Conservation (phyloP, 2,888 invertebrate genomes). For the Eupithecia subfuscata region DNA sequence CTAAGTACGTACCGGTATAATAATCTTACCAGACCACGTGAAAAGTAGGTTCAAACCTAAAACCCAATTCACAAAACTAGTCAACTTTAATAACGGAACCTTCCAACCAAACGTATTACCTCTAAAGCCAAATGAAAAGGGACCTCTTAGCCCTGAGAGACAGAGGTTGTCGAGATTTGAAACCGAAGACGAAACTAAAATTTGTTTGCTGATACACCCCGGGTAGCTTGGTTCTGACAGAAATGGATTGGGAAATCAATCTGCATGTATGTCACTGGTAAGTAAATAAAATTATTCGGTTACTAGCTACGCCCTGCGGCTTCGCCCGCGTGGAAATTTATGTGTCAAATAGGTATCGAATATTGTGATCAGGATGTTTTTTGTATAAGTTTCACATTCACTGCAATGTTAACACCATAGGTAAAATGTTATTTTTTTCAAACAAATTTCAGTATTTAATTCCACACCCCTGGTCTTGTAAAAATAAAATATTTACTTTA, state of each 20-base stretch:
- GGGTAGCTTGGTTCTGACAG: constrained; percentile 16
- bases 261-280: not conserved
- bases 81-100: constrained; percentile 1
- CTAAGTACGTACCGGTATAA: not conserved
- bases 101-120: constrained; percentile 6
- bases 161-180: constrained; percentile 13
- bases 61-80: not conserved
- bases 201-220: constrained; percentile 22
- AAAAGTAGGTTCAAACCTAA: not conserved
- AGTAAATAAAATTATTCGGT: not conserved
- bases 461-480: too few species aligned
- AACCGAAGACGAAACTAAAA: constrained; percentile 17
- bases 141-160: constrained; percentile 6
- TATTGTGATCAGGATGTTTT: too few species aligned
- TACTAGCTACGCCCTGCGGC: too few species aligned
- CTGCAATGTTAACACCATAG: too few species aligned
- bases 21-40: not conserved
- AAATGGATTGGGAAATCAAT: constrained; percentile 27
- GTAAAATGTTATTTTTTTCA: too few species aligned
- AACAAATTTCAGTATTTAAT: too few species aligned
- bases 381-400: too few species aligned
- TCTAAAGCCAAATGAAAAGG: constrained; percentile 10
- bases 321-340: too few species aligned
- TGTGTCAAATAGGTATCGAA: too few species aligned
- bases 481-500: too few species aligned